phyloP scores from a whole-genome alignment of 2,888 invertebrate species.

The Thera britannica region DNA sequence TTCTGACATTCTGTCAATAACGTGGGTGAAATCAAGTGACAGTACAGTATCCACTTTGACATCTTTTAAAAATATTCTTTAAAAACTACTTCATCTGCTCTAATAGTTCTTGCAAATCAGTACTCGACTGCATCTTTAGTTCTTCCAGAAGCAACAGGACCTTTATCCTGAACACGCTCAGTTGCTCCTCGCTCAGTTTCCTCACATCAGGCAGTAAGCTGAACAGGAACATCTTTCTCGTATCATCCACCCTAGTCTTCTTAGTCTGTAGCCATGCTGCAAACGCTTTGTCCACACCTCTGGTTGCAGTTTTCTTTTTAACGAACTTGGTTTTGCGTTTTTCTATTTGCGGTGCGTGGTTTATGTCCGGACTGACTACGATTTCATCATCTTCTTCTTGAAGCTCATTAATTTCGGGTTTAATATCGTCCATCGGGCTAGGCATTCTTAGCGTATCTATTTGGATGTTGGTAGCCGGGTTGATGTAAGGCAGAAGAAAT shows the following conservation, averaged over 20 bases:
- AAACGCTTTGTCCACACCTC: slow-evolving; percentile 4
- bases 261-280: slow-evolving; percentile 22
- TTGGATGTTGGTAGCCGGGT: slow-evolving; percentile 25
- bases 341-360: not conserved
- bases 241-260: slow-evolving; percentile 28
- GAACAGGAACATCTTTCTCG: slow-evolving; percentile 35
- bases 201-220: slow-evolving; percentile 36
- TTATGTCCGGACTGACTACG: not conserved
- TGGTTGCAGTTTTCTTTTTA: not conserved
- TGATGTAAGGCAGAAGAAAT: slow-evolving; percentile 33
- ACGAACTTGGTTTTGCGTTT: not conserved
- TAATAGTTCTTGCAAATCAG: slow-evolving; percentile 12
- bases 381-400: not conserved
- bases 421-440: slow-evolving; percentile 12
- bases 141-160: slow-evolving; percentile 33
- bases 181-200: slow-evolving; percentile 32
- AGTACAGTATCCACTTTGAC: too few relatives aligned
- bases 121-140: slow-evolving; percentile 19
- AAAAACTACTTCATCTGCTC: slow-evolving; percentile 6
- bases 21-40: too few relatives aligned
- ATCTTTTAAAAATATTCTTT: not conserved
- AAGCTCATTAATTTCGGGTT: slow-evolving; percentile 6
- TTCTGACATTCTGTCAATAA: too few relatives aligned
- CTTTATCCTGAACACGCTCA: slow-evolving; percentile 34
- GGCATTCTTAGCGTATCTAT: slow-evolving; percentile 13